Evolutionary conservation across 2,797 vertebrate genomes (phyloP), one percentile per base, ranked within the genome.

Genomic region (Pampus argenteus): DNA sequence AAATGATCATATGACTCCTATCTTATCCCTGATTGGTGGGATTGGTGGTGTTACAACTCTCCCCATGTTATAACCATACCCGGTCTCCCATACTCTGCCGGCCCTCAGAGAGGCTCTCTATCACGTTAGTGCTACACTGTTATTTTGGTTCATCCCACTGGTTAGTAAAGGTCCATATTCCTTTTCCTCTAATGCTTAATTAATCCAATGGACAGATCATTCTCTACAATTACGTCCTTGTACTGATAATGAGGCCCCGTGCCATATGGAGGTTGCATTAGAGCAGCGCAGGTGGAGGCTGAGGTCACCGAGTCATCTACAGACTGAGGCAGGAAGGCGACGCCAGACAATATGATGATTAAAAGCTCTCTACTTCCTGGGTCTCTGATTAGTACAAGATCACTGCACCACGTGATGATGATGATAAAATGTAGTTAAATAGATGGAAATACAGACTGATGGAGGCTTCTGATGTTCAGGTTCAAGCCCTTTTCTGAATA

Each of bases 271-370:
- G 69, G 40, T 56, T 55, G 61, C 40, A 60, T 63, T 52, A 55
- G 18, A 73, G 69, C 61, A 44, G 58, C 3, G 50, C 25, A 66
- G 68, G 58, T 56, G 58, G 66, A 67, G 61, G 52, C 48, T 56
- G 62, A 51, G 17, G 40, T 29, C 0, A 59, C 78, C 56, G 88
- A 89, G 60, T 89, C 90, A 89, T 82, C 59, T 66, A 34, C 58
- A 42, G 40, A 50, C 64, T 11, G 14, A 45, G 25, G 51, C 28
- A 58, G 83, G 54, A 81, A 81, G 48, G 65, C 31, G 57, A 88
- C 71, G 80, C 73, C 71, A 58, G 52, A 78, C 75, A 52, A 40
- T 5, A 4, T 4, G 2, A 64, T 59, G 65, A 59, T 62, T 36
- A 61, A 45, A 56, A 3, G 3, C 8, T 25, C 11, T 3, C 23